These are phyloP conservation scores for Sorex araneus DNA, from an alignment of 2,113 vertebrate genomes.

Conservation along the genomic window DNA sequence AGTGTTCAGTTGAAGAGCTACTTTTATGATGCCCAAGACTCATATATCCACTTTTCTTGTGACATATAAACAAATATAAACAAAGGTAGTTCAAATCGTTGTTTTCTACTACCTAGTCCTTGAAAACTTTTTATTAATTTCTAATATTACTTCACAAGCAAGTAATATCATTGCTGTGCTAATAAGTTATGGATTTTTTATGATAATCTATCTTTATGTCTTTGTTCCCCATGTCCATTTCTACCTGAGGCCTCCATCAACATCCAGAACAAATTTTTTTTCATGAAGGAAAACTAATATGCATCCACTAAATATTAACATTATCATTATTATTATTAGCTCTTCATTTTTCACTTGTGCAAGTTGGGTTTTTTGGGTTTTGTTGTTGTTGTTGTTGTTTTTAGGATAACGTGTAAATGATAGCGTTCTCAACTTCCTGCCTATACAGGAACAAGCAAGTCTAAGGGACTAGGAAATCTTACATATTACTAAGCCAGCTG, in stretches of 20 bases:
- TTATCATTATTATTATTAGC: background rate
- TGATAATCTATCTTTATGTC: background rate
- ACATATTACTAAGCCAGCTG: background rate
- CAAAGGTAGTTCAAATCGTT: slow-evolving; percentile 32
- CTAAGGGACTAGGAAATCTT: background rate
- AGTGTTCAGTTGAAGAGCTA: background rate
- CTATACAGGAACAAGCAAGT: background rate
- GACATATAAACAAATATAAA: slow-evolving; percentile 37
- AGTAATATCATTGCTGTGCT: background rate
- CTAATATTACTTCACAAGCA: slow-evolving; percentile 23
- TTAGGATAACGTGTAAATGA: background rate
- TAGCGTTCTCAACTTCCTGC: background rate
- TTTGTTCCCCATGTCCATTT: background rate
- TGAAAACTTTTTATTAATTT: slow-evolving; percentile 17
- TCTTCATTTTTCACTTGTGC: background rate
- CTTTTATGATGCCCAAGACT: background rate
- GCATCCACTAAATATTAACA: background rate
- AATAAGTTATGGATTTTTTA: background rate
- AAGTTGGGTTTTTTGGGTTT: background rate
- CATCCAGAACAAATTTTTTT: background rate
- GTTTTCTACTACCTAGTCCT: slow-evolving; percentile 13
- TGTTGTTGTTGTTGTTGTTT: background rate
- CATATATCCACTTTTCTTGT: slow-evolving; percentile 56
- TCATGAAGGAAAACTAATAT: background rate
- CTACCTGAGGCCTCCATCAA: background rate